Evolutionary conservation across 2,797 vertebrate genomes (phyloP), one percentile per base, ranked within the genome.

Genomic region (Synanceia verrucosa): DNA sequence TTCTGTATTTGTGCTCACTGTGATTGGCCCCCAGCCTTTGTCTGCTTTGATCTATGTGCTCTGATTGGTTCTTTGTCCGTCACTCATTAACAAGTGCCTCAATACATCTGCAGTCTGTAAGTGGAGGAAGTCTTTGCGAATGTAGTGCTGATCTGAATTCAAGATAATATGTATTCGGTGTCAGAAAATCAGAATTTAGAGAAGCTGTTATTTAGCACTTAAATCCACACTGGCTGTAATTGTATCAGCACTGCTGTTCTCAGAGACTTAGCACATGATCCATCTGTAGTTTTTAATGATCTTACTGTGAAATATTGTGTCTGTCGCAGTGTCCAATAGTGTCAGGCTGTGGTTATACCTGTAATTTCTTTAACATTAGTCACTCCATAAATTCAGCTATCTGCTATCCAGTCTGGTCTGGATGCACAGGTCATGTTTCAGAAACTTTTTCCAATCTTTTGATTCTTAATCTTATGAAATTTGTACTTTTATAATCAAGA

Each of bases 101-200:
- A 50, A 4, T 21, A 41, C 8, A 57, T 61, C 34, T 29, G 10
- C 18, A 11, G 28, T 43, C 14, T 48, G 11, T 34, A 21, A 73
- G 36, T 72, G 24, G 34, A 34, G 65, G 18, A 82, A 78, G 72
- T 78, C 65, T 91, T 68, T 82, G 64, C 0, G 16, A 73, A 76
- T 36, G 3, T 6, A 0, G 28, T 5, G 60, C 51, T 63, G 65
- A 3, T 61, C 9, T 14, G 21, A 9, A 9, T 19, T 46, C 4
- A 46, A 43, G 33, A 24, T 21, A 34, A 34, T 34, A 13, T 4
- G 11, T 11, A 41, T 41, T 41, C n/a, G n/a, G n/a, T n/a, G n/a
- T n/a, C n/a, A n/a, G n/a, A n/a, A n/a, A n/a, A n/a, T n/a, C n/a
- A n/a, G n/a, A n/a, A 26, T 9, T 31, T 8, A 44, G 23, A 19